Percentiles rank a stretch among this genome's conserved stretches.
Evolutionary conservation across 2,113 vertebrate genomes (phyloP).

Genomic region (Eptesicus fuscus): DNA sequence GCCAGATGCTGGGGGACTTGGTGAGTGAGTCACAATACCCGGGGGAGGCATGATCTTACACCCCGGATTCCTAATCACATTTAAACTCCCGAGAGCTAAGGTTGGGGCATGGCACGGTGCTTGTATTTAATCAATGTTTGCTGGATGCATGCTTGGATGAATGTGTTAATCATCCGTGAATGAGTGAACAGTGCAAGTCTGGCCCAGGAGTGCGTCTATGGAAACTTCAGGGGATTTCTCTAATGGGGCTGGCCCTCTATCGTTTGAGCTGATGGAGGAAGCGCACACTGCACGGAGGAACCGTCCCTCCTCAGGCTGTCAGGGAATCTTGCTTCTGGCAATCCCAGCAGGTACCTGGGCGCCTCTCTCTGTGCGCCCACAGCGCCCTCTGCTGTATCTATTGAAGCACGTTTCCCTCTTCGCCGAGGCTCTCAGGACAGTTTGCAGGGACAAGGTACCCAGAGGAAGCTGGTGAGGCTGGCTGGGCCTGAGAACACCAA

Average conservation of each 20-base stretch:
- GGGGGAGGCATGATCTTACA: neutral
- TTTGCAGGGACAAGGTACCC: neutral
- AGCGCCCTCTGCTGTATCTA: neutral
- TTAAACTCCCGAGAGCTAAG: neutral
- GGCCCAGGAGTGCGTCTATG: neutral
- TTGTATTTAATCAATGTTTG: neutral
- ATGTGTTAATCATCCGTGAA: neutral
- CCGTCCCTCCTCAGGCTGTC: neutral
- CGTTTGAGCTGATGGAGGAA: neutral
- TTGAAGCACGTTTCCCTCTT: neutral
- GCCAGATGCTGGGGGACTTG: neutral
- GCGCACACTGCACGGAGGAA: neutral
- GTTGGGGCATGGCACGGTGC: neutral
- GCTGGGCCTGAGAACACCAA: rapidly evolving
- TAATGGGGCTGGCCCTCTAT: too few species aligned
- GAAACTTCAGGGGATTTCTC: neutral
- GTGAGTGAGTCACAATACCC: neutral
- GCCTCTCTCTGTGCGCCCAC: neutral
- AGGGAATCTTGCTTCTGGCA: neutral
- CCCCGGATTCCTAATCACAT: neutral
- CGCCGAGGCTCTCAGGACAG: too few species aligned
- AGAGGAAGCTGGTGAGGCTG: neutral
- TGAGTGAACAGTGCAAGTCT: neutral
- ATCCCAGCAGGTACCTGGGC: rapidly evolving
- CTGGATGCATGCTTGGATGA: neutral